A percentile compares a stretch with the other conserved stretches of the same genome.
Evolutionary conservation across 2,888 invertebrate genomes (phyloP).

Genomic region (Caenorhabditis becei): DNA sequence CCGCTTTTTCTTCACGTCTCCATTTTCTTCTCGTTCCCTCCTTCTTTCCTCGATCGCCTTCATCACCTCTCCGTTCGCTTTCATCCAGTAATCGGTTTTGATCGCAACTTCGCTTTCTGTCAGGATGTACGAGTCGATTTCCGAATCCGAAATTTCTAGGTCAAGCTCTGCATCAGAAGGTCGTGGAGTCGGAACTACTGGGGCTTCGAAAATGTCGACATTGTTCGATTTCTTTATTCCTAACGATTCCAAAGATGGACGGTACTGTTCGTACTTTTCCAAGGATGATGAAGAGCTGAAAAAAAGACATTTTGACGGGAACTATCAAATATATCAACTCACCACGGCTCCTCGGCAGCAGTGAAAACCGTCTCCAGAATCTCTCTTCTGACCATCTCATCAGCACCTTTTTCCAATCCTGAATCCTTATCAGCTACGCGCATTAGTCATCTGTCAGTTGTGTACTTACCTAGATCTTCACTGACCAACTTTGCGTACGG

Average conservation of each 20-base stretch:
- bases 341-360: conserved; percentile 48
- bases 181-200: neutral
- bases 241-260: conserved; percentile 76
- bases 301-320: neutral
- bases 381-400: conserved; percentile 53
- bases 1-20: conserved; percentile 87
- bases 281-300: conserved; percentile 37
- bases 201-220: neutral
- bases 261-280: conserved; percentile 49
- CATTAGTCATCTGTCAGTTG: neutral
- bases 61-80: conserved; percentile 91
- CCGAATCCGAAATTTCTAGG: conserved; percentile 90
- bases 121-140: conserved; percentile 86
- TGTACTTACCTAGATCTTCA: conserved; percentile 55
- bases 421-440: conserved; percentile 18
- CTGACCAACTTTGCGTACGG: conserved; percentile 74
- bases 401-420: conserved; percentile 49
- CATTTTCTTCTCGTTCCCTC: conserved; percentile 68
- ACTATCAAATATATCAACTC: neutral
- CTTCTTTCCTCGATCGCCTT: conserved; percentile 88
- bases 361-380: conserved; percentile 51
- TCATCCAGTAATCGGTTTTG: conserved; percentile 92
- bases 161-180: conserved; percentile 81
- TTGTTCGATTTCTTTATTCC: conserved; percentile 65
- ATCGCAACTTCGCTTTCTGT: conserved; percentile 86